Evolutionary conservation across 2,113 vertebrate genomes (phyloP).

Genomic region (Psittacara wagleri): DNA sequence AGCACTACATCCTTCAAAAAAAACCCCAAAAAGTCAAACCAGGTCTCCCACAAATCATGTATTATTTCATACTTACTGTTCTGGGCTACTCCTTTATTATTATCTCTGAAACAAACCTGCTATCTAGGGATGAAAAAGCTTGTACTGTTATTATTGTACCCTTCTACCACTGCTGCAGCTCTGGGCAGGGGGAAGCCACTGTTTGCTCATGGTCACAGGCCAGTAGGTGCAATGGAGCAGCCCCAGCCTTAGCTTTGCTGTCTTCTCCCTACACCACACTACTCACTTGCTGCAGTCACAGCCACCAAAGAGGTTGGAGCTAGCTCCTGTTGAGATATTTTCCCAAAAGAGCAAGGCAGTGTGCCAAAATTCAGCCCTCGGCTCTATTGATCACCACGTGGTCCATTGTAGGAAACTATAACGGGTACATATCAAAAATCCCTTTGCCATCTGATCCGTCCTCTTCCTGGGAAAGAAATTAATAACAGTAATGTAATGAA

Average conservation of each 20-base stretch:
- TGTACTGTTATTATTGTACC: no score
- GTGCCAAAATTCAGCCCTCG: rapidly evolving
- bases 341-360: not conserved
- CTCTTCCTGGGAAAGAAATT: not conserved
- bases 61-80: not conserved
- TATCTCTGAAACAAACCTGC: not conserved
- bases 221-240: not conserved
- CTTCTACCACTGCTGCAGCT: not conserved
- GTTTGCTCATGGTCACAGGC: no score
- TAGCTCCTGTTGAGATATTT: not conserved
- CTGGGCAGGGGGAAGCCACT: not conserved
- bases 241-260: not conserved
- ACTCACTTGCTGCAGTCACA: not conserved
- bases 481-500: not conserved
- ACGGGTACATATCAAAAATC: not conserved
- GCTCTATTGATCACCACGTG: not conserved
- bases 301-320: not conserved
- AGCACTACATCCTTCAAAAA: not conserved
- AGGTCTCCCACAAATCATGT: not conserved
- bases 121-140: not conserved
- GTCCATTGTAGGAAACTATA: not conserved
- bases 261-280: not conserved
- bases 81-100: not conserved
- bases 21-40: not conserved
- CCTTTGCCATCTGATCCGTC: not conserved